These are phyloP conservation scores for Salvelinus sp. DNA, from an alignment of 2,113 vertebrate species.

Conservation along the genomic window DNA sequence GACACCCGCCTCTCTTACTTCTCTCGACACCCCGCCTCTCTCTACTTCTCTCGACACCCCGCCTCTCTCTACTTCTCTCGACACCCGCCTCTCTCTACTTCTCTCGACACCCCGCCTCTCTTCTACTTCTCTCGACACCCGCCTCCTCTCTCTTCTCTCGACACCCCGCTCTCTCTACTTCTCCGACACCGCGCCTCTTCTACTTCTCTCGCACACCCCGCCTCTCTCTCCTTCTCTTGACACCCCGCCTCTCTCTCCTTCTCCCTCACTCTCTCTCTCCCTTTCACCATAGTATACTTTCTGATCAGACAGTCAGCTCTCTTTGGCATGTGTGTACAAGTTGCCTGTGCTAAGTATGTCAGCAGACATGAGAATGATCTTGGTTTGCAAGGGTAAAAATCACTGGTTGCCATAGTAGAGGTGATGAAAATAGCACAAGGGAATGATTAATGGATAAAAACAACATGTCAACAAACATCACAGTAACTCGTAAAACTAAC, in stretches of 20 bases:
- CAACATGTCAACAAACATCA: too few species aligned
- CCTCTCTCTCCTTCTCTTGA: slow-evolving; percentile 1
- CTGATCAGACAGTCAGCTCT: background rate
- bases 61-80: background rate
- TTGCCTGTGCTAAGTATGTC: too few species aligned
- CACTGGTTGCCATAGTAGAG: background rate
- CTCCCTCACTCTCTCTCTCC: too few species aligned
- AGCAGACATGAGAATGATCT: background rate
- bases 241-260: background rate
- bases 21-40: background rate
- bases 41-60: background rate
- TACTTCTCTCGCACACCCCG: background rate
- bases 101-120: background rate
- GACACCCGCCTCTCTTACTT: background rate
- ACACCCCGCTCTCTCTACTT: background rate
- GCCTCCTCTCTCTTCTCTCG: background rate
- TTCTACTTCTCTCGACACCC: background rate
- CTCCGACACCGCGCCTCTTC: background rate
- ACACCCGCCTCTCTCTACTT: background rate
- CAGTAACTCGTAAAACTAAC: too few species aligned
- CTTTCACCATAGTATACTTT: too few species aligned
- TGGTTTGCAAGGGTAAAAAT: background rate
- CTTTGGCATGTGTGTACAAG: too few species aligned
- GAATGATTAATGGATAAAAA: background rate
- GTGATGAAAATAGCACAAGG: background rate